These are phyloP conservation scores for Zaprionus tsacasi DNA, from an alignment of 1,140 invertebrate genomes.

Conservation along the genomic window DNA sequence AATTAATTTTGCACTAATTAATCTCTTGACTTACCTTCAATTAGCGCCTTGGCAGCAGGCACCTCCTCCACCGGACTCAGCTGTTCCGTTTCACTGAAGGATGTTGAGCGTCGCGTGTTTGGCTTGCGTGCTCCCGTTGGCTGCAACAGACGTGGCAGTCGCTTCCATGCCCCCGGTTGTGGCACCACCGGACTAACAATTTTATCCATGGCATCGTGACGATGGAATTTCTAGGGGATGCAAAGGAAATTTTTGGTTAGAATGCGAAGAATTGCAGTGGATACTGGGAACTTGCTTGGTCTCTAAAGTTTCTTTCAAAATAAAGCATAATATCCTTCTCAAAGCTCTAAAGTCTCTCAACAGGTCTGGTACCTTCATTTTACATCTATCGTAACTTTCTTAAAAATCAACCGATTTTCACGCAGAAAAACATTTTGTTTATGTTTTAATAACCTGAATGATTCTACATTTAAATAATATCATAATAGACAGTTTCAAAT, in stretches of 20 bases:
- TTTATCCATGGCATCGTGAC: slow-evolving; percentile 91
- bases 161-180: slow-evolving; percentile 92
- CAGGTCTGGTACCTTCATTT: too few species aligned
- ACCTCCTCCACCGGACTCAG: slow-evolving; percentile 75
- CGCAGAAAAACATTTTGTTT: too few species aligned
- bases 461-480: too few species aligned
- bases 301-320: not conserved
- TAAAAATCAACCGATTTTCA: too few species aligned
- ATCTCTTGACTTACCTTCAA: slow-evolving; percentile 59
- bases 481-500: too few species aligned
- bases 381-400: too few species aligned
- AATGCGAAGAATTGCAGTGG: not conserved
- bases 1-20: slow-evolving; percentile 7
- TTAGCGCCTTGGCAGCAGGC: slow-evolving; percentile 41
- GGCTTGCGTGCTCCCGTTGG: slow-evolving; percentile 76
- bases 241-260: not conserved
- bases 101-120: slow-evolving; percentile 73
- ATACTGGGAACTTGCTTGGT: not conserved
- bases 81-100: slow-evolving; percentile 76
- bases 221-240: slow-evolving; percentile 85
- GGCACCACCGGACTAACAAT: slow-evolving; percentile 96
- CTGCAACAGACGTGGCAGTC: slow-evolving; percentile 72
- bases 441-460: too few species aligned
- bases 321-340: too few species aligned
- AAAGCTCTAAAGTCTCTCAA: too few species aligned